These are phyloP conservation scores for Ficedula albicollis DNA, from an alignment of 2,797 vertebrate species.

Conservation along the genomic window DNA sequence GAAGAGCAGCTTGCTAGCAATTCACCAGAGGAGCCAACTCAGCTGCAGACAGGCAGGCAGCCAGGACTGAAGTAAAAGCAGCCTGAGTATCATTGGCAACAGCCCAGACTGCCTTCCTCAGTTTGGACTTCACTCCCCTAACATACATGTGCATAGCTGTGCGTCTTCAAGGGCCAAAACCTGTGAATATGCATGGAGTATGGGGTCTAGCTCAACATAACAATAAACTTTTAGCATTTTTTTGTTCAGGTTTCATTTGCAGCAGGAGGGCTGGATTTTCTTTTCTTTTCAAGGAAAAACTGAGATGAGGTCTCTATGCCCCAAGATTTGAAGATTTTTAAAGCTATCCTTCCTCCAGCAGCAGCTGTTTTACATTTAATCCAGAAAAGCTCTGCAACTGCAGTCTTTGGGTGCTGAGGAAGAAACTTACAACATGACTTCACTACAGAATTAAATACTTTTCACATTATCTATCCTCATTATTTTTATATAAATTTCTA, in stretches of 20 bases:
- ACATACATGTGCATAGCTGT: neutral
- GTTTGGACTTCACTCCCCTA: neutral
- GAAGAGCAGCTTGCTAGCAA: neutral
- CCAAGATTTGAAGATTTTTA: neutral
- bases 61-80: slow-evolving; percentile 39
- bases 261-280: neutral
- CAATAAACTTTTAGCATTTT: neutral
- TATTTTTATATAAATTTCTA: neutral
- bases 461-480: neutral
- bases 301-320: neutral
- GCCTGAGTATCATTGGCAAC: neutral
- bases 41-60: slow-evolving; percentile 32
- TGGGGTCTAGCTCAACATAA: neutral
- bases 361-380: slow-evolving; percentile 5
- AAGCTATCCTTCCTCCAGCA: neutral
- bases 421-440: neutral
- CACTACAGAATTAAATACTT: neutral
- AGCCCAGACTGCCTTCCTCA: neutral
- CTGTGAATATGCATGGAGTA: neutral
- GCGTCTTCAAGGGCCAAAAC: neutral
- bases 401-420: neutral
- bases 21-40: slow-evolving; percentile 10
- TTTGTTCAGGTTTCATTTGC: neutral
- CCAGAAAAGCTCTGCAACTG: neutral
- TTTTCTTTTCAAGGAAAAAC: neutral